Base-by-base conservation (phyloP, 2,113 vertebrate genomes). In the Neogobius melanostomus region DNA sequence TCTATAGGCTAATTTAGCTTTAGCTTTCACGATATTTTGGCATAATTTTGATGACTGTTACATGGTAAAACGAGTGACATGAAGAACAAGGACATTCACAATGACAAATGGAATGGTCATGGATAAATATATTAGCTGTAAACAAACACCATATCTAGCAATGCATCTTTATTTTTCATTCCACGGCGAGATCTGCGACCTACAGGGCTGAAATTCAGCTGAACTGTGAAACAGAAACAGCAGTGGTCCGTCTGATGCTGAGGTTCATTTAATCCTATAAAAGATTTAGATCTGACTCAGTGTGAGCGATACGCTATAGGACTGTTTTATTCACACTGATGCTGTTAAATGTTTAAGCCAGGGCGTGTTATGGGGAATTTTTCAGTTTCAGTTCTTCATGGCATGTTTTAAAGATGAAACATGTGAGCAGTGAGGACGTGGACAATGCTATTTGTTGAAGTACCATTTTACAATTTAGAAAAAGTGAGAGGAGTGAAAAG, bases 221-320 rank as follows among this genome's bases (percentile, higher is more conserved):
- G 17, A 47, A 47, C 2, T 47, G 44, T 73, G 2, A 82, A 82
- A 75, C 66, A 75, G 77, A 65, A 43, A 68, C 47, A 77, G 74
- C 68, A 75, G 77, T 68, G 61, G 62, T 36, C 14, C 15, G 9
- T 8, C 10, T 64, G 12, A 17, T 53, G 36, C 56, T 51, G 15
- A 59, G 21, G 9, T 45, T 53, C 66, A 50, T 74, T 76, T 47
- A 77, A 56, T 64, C 36, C 17, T 17, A 54, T 68, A 11, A 76
- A 79, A 73, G 70, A 79, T 75, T 82, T 15, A 75, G 64, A 16
- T 16, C 15, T 14, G 11, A 46, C 67, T 68, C 15, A 52, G 59
- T 28, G 63, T 15, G 14, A 61, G 42, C 59, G 21, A 21, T 11
- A 68, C 11, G 57, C 12, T 44, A 1, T 36, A 64, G 62, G 63